Evolutionary conservation across 2,797 vertebrate genomes (phyloP), one percentile per base, ranked within the genome.

Genomic region (Alfaro cultratus): DNA sequence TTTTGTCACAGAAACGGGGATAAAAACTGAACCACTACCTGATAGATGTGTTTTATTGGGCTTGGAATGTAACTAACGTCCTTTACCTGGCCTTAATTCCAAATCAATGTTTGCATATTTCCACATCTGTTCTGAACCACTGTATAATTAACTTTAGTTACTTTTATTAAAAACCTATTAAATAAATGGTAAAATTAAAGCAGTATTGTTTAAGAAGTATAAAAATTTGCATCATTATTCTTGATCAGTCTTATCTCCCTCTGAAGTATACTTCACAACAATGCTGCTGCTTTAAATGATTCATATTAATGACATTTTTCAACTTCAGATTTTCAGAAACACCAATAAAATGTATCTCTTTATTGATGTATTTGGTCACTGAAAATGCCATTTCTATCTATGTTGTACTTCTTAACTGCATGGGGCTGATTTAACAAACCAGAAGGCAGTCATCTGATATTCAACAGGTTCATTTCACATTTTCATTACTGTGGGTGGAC

Each of bases 391-490:
- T 70, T n/a, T 70, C 23, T 70, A 26, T 45, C 11, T 15, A 29
- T 1, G 26, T 29, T n/a, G 39, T 15, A 45, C 26, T 68, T 68
- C 41, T 68, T 26, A 23, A 31, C 36, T 23, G 62, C 18, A 0
- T 23, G 9, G 67, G 21, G 26, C 10, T 70, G 18, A n/a, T 70
- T 71, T 71, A 8, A 6, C 41, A 71, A 29, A 29, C 68, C 68
- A 29, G 68, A 46, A 45, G 36, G 36, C 5, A 70, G 36, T 43
- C 39, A 13, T 70, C 39, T 70, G 67, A 70, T 70, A 23, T 70
- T 39, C 67, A 68, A 70, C 67, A 70, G 67, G 39, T 70, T 13
- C 23, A 73, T 43, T 70, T 70, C 21, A 68, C 21, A 68, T 68
- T 39, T 68, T 41, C 64, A 68, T 23, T 41, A 26, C 4, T 23